A percentile compares a stretch with the other conserved stretches of the same genome.
These are phyloP conservation scores for Clarias laeviceps DNA, from an alignment of 2,797 vertebrate species.

Conservation along the genomic window DNA sequence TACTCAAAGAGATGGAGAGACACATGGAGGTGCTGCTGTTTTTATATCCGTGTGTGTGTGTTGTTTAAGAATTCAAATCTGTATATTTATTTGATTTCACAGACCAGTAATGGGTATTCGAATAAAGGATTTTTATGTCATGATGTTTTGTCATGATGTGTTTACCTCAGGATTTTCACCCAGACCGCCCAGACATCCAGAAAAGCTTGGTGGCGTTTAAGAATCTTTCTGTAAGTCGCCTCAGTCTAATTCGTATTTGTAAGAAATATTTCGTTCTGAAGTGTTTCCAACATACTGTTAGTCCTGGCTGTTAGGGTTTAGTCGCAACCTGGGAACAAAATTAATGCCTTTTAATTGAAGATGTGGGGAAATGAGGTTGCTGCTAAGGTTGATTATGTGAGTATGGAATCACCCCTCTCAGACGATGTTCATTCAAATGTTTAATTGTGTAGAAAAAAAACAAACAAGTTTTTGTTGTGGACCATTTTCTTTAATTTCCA, in stretches of 20 bases:
- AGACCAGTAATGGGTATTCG: neutral
- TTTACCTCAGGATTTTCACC: constrained; percentile 84
- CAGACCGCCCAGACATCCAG: constrained; percentile 90
- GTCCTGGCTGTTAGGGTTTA: neutral
- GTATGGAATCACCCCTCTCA: too few species aligned
- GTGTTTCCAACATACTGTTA: neutral
- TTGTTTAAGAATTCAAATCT: neutral
- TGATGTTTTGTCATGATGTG: neutral
- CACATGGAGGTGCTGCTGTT: constrained; percentile 90
- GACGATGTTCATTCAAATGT: too few species aligned
- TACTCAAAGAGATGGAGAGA: constrained; percentile 96
- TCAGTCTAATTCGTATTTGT: neutral
- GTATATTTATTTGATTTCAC: neutral
- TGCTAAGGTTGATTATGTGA: too few species aligned
- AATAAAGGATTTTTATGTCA: neutral
- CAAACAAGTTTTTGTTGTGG: too few species aligned
- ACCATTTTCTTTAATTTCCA: too few species aligned
- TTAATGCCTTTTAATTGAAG: neutral
- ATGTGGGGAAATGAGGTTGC: too few species aligned
- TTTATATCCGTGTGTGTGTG: neutral
- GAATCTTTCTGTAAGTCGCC: constrained; percentile 86
- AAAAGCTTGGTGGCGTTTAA: constrained; percentile 96
- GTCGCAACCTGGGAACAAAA: neutral
- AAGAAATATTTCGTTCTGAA: neutral
- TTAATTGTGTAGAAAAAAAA: too few species aligned